phyloP scores from a whole-genome alignment of 2,888 invertebrate genomes.

The Napeogenes sylphis region DNA sequence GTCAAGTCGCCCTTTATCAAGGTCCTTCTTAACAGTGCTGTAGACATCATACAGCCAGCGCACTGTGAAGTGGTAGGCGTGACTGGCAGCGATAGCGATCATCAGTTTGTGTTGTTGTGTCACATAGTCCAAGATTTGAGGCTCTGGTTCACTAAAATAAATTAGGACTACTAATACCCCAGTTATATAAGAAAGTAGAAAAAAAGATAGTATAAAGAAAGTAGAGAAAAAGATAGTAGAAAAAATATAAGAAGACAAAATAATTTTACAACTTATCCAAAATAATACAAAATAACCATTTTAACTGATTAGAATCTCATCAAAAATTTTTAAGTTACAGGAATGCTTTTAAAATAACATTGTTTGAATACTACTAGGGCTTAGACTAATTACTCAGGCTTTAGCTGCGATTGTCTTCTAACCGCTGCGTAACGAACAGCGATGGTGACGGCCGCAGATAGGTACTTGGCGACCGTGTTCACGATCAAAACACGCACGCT shows the following conservation, averaged over 20 bases:
- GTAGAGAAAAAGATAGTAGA: no score
- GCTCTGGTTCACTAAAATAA: slow-evolving; percentile 83
- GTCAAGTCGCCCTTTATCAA: slow-evolving; percentile 86
- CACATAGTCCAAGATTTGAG: slow-evolving; percentile 93
- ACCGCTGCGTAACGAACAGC: slow-evolving; percentile 94
- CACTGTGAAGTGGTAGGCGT: slow-evolving; percentile 85
- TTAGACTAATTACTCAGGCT: slow-evolving; percentile 79
- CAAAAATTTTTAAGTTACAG: no score
- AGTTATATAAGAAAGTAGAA: no score
- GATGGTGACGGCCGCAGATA: slow-evolving; percentile 89
- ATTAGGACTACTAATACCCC: neutral
- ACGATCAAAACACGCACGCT: slow-evolving; percentile 91
- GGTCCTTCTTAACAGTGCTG: slow-evolving; percentile 82
- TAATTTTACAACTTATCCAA: no score
- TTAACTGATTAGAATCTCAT: no score
- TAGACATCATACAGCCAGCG: slow-evolving; percentile 88
- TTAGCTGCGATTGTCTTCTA: slow-evolving; percentile 90
- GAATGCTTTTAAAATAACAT: no score
- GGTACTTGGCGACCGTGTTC: slow-evolving; percentile 80
- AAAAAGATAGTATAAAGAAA: no score
- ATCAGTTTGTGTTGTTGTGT: slow-evolving; percentile 96
- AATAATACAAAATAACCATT: no score
- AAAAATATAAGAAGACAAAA: no score
- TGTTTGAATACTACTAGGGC: neutral
- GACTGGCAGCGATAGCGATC: slow-evolving; percentile 87